Evolutionary conservation across 1,140 invertebrate species (phyloP), one percentile per base, ranked within the genome.

Genomic region (Aphelenchoides fujianensis): DNA sequence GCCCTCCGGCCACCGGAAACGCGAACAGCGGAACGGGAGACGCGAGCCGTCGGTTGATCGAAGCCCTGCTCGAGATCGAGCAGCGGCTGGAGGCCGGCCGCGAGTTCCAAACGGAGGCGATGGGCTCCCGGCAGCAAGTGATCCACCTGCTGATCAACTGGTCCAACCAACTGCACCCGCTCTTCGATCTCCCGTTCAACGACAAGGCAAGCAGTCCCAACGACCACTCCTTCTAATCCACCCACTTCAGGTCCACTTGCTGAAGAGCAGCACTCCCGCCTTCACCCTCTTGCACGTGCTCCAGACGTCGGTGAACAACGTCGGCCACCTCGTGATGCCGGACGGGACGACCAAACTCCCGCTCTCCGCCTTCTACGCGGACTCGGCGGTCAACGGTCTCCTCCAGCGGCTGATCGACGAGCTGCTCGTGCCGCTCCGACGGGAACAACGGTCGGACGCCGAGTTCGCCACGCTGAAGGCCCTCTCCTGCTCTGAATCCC

Each of bases 101-200:
- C 75, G 63, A 57, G 66, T 64, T 62, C 68, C 36, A 61, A 67
- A 32, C 30, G 76, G 41, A 57, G 71, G n/a, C 32, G 64, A 12
- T 19, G 28, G 66, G 54, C 37, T 23, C 64, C 62, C 35, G 63
- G 70, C 80, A 82, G 63, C 16, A 69, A 23, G 54, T 67, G 19
- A 68, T 82, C 12, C 70, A 73, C 32, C 28, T 64, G 3, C 37
- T 82, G 57, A 80, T 82, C 52, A 63, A 55, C 19, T 82, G 80
- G 80, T 74, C 80, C n/a, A 82, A 79, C 41, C 69, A 70, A 68
- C 69, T 82, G 9, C 75, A 81, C 59, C 80, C 80, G 1, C 71
- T 82, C 41, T 69, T 76, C 5, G 81, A 82, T 37, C 59, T 82
- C 3, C 74, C 76, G 23, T 70, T 82, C 69, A 73, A 69, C 34